Evolutionary conservation across 2,797 vertebrate species (phyloP).

Genomic region (Myotis findleyi): DNA sequence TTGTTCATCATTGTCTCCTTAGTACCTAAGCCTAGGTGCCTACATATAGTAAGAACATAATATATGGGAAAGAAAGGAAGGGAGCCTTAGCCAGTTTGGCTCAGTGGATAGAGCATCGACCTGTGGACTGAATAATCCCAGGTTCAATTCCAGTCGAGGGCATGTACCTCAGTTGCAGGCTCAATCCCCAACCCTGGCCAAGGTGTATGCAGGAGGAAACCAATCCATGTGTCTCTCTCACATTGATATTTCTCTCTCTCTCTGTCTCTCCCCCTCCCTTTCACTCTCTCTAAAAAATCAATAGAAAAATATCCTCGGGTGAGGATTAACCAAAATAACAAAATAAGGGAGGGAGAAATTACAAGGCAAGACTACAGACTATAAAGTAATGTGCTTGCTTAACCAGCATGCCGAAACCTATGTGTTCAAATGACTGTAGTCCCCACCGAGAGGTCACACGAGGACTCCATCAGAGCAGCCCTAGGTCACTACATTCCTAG

Average conservation of each 20-base stretch:
- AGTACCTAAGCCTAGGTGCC: neutral
- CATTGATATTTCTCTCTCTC: too few species aligned
- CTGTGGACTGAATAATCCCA: too few species aligned
- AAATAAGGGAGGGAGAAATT: neutral
- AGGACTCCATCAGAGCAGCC: conserved; percentile 17
- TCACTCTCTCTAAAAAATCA: too few species aligned
- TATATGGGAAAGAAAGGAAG: neutral
- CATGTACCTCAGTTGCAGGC: too few species aligned
- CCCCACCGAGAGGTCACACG: neutral
- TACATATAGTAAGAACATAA: neutral
- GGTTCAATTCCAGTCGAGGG: too few species aligned
- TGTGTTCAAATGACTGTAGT: neutral
- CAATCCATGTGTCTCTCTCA: too few species aligned
- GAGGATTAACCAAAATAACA: neutral
- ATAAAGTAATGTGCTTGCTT: neutral
- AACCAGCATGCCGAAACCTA: neutral
- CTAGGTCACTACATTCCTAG: neutral
- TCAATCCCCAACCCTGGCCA: too few species aligned
- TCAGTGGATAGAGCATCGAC: too few species aligned
- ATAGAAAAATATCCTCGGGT: too few species aligned
- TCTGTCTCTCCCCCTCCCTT: too few species aligned
- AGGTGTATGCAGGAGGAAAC: too few species aligned
- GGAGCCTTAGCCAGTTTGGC: too few species aligned
- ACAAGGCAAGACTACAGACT: neutral
- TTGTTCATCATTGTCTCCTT: neutral